Evolutionary conservation across 2,888 invertebrate species (phyloP).

Genomic region (Erebia aethiops): DNA sequence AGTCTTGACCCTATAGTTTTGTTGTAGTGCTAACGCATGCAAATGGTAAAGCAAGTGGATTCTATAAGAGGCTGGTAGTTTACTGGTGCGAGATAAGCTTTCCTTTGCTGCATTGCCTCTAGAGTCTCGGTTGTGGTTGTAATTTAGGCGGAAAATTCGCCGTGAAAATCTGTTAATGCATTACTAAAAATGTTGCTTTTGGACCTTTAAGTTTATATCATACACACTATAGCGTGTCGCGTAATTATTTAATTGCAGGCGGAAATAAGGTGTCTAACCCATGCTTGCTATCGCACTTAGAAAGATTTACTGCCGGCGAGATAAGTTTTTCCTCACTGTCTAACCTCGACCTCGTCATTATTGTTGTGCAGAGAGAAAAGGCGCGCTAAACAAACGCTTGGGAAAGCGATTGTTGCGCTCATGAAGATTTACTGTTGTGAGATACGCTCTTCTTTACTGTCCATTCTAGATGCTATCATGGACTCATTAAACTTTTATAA

Average conservation of each 20-base stretch:
- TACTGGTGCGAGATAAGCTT: conserved; percentile 15
- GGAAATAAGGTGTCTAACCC: not conserved
- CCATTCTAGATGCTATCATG: conserved; percentile 52
- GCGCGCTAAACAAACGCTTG: conserved; percentile 13
- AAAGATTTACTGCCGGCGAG: conserved; percentile 16
- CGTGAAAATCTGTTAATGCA: not conserved
- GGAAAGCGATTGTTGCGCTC: conserved; percentile 31
- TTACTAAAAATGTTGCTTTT: not conserved
- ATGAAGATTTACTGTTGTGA: conserved; percentile 61
- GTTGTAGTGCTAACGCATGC: not conserved
- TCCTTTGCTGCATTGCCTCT: conserved; percentile 12
- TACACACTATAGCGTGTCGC: not conserved
- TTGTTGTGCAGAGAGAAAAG: conserved; percentile 19
- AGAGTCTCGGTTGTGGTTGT: not conserved
- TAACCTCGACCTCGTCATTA: conserved; percentile 21
- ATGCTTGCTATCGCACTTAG: conserved; percentile 7
- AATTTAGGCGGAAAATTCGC: conserved; percentile 1
- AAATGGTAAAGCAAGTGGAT: conserved; percentile 10
- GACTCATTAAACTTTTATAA: conserved; percentile 46
- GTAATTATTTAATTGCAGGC: not conserved
- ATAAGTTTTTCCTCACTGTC: conserved; percentile 23
- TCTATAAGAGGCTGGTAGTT: conserved; percentile 11
- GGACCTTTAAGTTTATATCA: not conserved
- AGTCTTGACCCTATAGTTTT: not conserved
- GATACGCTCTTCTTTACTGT: conserved; percentile 65